Base-by-base conservation (phyloP, 2,888 invertebrate species). In the Conistra vaccinii region DNA sequence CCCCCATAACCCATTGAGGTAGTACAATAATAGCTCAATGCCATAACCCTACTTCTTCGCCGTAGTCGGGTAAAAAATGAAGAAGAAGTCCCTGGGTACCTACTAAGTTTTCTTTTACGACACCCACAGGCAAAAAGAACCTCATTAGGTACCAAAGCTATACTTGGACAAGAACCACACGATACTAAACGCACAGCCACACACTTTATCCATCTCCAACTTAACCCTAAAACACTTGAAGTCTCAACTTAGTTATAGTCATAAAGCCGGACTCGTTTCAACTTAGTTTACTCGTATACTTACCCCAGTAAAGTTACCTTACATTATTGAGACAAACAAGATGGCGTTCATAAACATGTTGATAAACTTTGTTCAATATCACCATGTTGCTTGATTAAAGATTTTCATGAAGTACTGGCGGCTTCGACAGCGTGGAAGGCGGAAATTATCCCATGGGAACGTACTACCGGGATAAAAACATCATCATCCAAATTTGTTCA, bases 311-410 rank as follows among this genome's bases (percentile, higher is more conserved):
- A 80, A 85, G 68, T 85, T 66, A 26, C 48, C 62, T 61, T 81
- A 74, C 70, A 86, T 86, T 86, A 86, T 86, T 71, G 71, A 86
- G 70, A 75, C 70, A 76, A 85, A 85, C 80, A 80, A 75, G 82
- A 85, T 70, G 75, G 76, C 45, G 71, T 66, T 74, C 58, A 77
- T 82, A 78, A 73, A 87, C 82, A 82, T 55, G 73, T 61, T 74
- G 26, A 26, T 60, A 12, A 72, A 81, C 65, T 81, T 55, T 48
- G 70, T 61, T 70, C 39, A 35, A 48, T 39, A 17, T 39, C 12
- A 51, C 42, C 53, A 32, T 57, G 55, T 62, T 29, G 55, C 51
- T 72, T 72, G 68, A 81, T 83, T 79, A 73, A 65, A 68, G 55
- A 17, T 32, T 69, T 80, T 77, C 62, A 57, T 81, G 26, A 4